These are phyloP conservation scores for Galaxea fascicularis DNA, from an alignment of 92 coral and sea anemone species.

Conservation along the genomic window DNA sequence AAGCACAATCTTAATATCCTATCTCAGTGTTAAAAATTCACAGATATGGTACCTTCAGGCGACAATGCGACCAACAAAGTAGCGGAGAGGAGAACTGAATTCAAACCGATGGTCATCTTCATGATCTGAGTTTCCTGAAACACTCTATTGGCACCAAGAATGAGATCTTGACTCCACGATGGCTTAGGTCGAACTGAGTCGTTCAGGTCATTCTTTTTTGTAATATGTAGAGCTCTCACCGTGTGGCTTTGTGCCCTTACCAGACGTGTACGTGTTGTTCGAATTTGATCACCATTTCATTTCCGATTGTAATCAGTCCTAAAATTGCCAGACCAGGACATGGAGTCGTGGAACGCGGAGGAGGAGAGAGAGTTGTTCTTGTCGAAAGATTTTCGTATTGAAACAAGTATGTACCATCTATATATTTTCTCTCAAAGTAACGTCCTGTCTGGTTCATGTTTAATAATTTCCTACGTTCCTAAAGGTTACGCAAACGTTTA, in stretches of 20 bases:
- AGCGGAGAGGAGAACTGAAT: background rate
- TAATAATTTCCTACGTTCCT: too few species aligned
- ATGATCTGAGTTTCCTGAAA: background rate
- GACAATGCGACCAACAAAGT: background rate
- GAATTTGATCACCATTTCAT: slow-evolving; percentile 12
- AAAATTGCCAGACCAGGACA: background rate
- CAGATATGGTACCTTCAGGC: slow-evolving; percentile 4
- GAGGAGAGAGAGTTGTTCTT: background rate
- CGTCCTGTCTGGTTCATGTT: too few species aligned
- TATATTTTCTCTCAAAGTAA: too few species aligned
- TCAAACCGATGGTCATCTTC: background rate
- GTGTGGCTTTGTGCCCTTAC: background rate
- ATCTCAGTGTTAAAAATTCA: background rate
- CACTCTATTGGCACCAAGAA: background rate
- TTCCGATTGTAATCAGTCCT: background rate
- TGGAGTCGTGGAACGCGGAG: slow-evolving; percentile 27
- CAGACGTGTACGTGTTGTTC: background rate
- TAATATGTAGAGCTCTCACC: background rate
- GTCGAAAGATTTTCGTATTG: background rate
- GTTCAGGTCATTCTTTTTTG: background rate
- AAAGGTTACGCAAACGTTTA: too few species aligned
- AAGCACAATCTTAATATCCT: too few species aligned
- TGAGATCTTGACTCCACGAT: background rate
- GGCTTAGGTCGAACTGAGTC: background rate
- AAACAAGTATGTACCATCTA: too few species aligned